A percentile compares a stretch with the other conserved stretches of the same genome.
Conservation (phyloP, 2,797 vertebrate genomes). For the Mionectes olivaceus region DNA sequence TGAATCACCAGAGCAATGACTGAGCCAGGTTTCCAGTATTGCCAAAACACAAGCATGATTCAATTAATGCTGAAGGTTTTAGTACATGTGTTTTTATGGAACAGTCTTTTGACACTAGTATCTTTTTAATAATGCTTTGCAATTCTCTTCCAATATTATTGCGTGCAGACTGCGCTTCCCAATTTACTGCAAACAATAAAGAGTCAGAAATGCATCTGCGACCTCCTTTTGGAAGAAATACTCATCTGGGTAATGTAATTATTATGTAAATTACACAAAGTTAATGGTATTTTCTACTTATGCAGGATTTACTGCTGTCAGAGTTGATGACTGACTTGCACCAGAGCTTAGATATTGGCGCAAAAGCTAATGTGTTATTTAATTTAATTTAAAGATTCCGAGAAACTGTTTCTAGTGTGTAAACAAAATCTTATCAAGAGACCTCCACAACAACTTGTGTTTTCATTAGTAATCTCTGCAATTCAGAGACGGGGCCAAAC, state of each 20-base stretch:
- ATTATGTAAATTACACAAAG: constrained; percentile 59
- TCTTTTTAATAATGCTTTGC: constrained; percentile 47
- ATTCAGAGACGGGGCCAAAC: background rate
- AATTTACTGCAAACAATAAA: constrained; percentile 47
- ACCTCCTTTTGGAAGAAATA: constrained; percentile 44
- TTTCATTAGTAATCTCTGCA: constrained; percentile 14
- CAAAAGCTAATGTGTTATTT: constrained; percentile 5
- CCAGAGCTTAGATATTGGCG: background rate
- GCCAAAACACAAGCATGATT: constrained; percentile 73
- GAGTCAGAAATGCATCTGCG: constrained; percentile 48
- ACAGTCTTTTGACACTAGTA: constrained; percentile 58
- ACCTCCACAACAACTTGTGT: background rate
- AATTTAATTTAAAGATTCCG: constrained; percentile 25
- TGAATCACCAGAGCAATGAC: constrained; percentile 71
- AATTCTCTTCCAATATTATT: constrained; percentile 56
- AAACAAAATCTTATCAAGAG: constrained; percentile 40
- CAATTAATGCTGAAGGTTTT: constrained; percentile 73
- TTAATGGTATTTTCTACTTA: constrained; percentile 50
- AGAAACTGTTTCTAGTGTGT: constrained; percentile 5
- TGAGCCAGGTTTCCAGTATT: constrained; percentile 56
- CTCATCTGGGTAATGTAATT: constrained; percentile 56
- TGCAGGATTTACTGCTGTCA: constrained; percentile 30
- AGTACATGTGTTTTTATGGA: constrained; percentile 66
- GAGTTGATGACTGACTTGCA: constrained; percentile 26
- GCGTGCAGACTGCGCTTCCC: constrained; percentile 52